Conservation (phyloP, 53 echinoderm and acorn worm species). For the Henricia sp. region DNA sequence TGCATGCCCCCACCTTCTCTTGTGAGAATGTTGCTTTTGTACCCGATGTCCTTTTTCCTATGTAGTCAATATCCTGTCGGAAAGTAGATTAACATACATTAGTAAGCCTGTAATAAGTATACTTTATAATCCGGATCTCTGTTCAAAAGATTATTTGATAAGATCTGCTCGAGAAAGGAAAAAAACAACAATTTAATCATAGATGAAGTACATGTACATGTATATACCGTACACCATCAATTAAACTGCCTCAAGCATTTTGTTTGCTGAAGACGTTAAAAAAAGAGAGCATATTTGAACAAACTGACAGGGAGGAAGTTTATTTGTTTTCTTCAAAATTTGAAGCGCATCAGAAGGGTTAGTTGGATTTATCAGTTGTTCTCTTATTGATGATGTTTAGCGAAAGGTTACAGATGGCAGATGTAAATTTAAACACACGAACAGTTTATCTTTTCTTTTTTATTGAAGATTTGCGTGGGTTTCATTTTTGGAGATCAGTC, state of each 20-base stretch:
- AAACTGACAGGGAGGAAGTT: neutral
- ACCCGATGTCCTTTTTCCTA: neutral
- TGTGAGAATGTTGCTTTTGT: too few relatives aligned
- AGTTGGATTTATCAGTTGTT: too few relatives aligned
- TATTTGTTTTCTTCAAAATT: neutral
- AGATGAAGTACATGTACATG: neutral
- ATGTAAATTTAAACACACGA: too few relatives aligned
- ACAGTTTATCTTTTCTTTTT: too few relatives aligned
- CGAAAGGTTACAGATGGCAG: too few relatives aligned
- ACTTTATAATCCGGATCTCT: neutral
- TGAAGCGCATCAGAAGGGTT: neutral
- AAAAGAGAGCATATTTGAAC: neutral
- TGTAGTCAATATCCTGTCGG: neutral
- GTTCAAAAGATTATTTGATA: conserved; percentile 27
- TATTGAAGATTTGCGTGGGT: too few relatives aligned
- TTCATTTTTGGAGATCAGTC: too few relatives aligned
- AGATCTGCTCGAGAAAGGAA: conserved; percentile 9
- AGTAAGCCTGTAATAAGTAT: conserved; percentile 17
- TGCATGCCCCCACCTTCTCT: too few relatives aligned
- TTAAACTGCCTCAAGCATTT: conserved; percentile 9
- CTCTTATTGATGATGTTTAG: too few relatives aligned
- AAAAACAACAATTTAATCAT: conserved; percentile 7
- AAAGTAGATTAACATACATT: conserved; percentile 24
- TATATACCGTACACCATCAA: neutral
- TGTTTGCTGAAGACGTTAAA: neutral